These are phyloP conservation scores for Hyles lineata DNA, from an alignment of 2,888 invertebrate genomes.

Conservation along the genomic window DNA sequence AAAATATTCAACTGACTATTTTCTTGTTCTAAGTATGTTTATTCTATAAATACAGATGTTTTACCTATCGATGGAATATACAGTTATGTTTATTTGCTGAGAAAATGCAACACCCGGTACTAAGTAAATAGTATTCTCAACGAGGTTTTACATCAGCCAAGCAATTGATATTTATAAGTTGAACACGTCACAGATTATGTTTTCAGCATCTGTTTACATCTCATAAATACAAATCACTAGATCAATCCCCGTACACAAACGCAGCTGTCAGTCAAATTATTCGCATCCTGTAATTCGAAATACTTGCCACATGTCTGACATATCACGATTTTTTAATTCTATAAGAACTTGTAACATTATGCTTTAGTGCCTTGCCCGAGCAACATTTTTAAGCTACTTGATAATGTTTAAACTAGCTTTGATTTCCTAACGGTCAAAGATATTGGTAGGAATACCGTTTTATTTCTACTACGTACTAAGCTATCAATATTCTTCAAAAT, in stretches of 20 bases:
- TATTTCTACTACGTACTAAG: too few species aligned
- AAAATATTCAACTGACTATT: too few species aligned
- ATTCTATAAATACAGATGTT: too few species aligned
- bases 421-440: not conserved
- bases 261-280: not conserved
- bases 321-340: slow-evolving; percentile 20
- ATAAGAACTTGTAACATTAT: not conserved
- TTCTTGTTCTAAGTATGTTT: too few species aligned
- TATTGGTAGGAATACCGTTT: not conserved
- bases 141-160: not conserved
- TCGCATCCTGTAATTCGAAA: slow-evolving; percentile 21
- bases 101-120: not conserved
- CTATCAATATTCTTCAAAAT: too few species aligned
- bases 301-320: slow-evolving; percentile 17
- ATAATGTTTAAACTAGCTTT: not conserved
- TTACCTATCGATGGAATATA: too few species aligned
- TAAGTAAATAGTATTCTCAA: not conserved
- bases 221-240: not conserved
- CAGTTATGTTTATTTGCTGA: too few species aligned
- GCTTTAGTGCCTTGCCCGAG: not conserved
- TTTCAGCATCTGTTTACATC: not conserved
- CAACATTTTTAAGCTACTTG: not conserved
- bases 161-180: not conserved
- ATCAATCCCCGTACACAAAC: not conserved
- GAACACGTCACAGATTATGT: not conserved